A percentile compares a stretch with the other conserved stretches of the same genome.
Evolutionary conservation across 1,140 invertebrate species (phyloP).

Genomic region (Mercenaria mercenaria): DNA sequence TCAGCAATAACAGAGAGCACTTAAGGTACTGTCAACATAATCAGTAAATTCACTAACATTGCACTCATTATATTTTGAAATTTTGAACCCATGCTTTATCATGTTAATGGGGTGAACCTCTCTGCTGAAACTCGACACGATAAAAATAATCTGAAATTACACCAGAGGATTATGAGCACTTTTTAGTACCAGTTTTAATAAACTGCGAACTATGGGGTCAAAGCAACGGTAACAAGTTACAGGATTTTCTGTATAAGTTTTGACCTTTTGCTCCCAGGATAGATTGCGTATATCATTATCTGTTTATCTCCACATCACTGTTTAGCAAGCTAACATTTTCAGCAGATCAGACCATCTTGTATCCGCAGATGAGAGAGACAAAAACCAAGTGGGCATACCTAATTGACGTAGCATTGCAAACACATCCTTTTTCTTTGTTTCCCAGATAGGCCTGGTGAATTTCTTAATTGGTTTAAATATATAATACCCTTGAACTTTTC

Average conservation of each 20-base stretch:
- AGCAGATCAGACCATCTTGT: slow-evolving; percentile 68
- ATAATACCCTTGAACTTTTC: slow-evolving; percentile 69
- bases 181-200: too few species aligned
- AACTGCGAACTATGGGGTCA: too few species aligned
- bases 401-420: slow-evolving; percentile 75
- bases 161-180: slow-evolving; percentile 6
- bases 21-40: slow-evolving; percentile 56
- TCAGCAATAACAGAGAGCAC: slow-evolving; percentile 1
- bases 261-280: slow-evolving; percentile 51
- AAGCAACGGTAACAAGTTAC: too few species aligned
- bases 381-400: slow-evolving; percentile 67
- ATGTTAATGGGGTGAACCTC: slow-evolving; percentile 85
- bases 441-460: slow-evolving; percentile 70
- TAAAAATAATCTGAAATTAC: slow-evolving; percentile 71
- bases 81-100: slow-evolving; percentile 84
- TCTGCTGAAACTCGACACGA: too few species aligned
- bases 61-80: slow-evolving; percentile 71
- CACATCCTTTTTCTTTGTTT: slow-evolving; percentile 66
- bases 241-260: slow-evolving; percentile 50
- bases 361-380: too few species aligned
- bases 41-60: neutral
- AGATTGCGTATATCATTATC: slow-evolving; percentile 63
- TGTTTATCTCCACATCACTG: slow-evolving; percentile 45
- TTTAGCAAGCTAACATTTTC: slow-evolving; percentile 63
- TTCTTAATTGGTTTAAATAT: too few species aligned